Percentiles rank a stretch among this genome's conserved stretches.
Evolutionary conservation across 2,888 invertebrate species (phyloP).

Genomic region (Lasioglossum lativentre): DNA sequence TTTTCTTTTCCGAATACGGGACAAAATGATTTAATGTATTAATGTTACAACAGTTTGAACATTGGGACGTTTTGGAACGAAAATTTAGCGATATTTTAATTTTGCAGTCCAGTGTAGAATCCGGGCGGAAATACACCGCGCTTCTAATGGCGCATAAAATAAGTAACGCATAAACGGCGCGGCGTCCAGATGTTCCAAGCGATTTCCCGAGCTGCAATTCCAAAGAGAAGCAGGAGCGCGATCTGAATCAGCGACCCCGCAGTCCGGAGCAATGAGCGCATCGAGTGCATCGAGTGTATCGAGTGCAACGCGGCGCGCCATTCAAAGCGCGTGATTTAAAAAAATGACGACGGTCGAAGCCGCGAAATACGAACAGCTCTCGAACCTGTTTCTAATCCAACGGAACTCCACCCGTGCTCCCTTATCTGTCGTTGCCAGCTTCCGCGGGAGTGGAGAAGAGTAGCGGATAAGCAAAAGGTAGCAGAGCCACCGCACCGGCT

Average conservation of each 20-base stretch:
- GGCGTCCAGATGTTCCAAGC: not conserved
- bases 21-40: too few species aligned
- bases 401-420: constrained; percentile 34
- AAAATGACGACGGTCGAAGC: not conserved
- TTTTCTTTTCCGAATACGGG: not conserved
- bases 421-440: constrained; percentile 51
- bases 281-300: not conserved
- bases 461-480: constrained; percentile 32
- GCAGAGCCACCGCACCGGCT: constrained; percentile 8
- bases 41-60: not conserved
- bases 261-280: not conserved
- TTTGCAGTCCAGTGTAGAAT: not conserved
- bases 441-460: constrained; percentile 29
- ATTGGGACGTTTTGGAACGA: not conserved
- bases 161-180: not conserved
- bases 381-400: constrained; percentile 58
- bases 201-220: not conserved
- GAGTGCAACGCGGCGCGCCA: not conserved
- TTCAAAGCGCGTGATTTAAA: not conserved
- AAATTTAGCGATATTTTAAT: not conserved
- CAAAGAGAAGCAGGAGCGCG: not conserved
- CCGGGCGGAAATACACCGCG: not conserved
- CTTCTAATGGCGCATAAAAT: not conserved
- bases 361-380: constrained; percentile 41
- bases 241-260: not conserved